These are phyloP conservation scores for Gobionotothen gibberifrons DNA, from an alignment of 2,797 vertebrate species.

Conservation along the genomic window DNA sequence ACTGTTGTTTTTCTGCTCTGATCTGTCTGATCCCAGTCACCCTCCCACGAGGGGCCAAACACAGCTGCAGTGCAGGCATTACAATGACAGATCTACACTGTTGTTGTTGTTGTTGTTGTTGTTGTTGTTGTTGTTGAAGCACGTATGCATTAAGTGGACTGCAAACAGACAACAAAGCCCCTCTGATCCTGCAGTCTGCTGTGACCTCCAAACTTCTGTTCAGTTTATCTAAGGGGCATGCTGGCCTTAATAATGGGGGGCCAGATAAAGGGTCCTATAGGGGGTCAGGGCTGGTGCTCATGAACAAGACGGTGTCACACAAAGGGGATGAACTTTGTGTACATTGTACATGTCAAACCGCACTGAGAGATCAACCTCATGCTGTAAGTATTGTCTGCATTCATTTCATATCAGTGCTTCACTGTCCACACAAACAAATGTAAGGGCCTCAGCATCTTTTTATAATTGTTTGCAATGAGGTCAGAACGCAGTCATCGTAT, in stretches of 20 bases:
- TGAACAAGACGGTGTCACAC: slow-evolving; percentile 68
- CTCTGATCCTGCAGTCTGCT: slow-evolving; percentile 17
- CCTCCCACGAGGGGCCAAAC: not conserved
- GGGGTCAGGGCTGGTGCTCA: slow-evolving; percentile 41
- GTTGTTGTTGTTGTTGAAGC: slow-evolving; percentile 39
- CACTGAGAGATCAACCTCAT: not conserved
- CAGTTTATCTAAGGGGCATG: slow-evolving; percentile 52
- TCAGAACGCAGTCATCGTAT: too few relatives aligned
- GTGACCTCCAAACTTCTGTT: slow-evolving; percentile 17
- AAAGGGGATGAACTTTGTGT: slow-evolving; percentile 29
- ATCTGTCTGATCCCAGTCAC: not conserved
- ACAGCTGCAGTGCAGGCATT: slow-evolving; percentile 12
- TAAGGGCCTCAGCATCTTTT: too few relatives aligned
- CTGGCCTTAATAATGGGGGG: slow-evolving; percentile 56
- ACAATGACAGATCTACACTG: slow-evolving; percentile 43
- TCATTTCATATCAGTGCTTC: not conserved
- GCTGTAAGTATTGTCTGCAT: not conserved
- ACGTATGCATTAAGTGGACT: slow-evolving; percentile 11
- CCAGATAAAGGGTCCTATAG: slow-evolving; percentile 49
- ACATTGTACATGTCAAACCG: slow-evolving; percentile 31
- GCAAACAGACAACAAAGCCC: slow-evolving; percentile 41
- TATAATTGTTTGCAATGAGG: too few relatives aligned
- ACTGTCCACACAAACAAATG: not conserved
- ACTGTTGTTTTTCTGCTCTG: not conserved
- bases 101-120: slow-evolving; percentile 36